Conservation (phyloP, 2,888 invertebrate genomes). For the Microctonus brassicae region DNA sequence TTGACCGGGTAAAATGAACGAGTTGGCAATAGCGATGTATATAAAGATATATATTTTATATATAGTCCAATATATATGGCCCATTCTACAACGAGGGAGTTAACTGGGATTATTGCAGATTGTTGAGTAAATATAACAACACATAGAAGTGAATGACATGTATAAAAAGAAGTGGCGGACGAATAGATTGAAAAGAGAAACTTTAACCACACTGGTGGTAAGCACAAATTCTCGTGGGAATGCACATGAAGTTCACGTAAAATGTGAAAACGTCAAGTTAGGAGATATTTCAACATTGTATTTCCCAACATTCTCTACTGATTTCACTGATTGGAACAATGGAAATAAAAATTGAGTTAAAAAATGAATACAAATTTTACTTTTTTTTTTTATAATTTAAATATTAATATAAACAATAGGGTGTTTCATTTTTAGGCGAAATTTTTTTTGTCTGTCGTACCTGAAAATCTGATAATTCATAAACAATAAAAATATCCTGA, state of each 20-base stretch:
- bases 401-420: too few species aligned
- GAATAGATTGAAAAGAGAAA: constrained; percentile 8
- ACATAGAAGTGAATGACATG: constrained; percentile 11
- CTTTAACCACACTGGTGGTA: constrained; percentile 4
- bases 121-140: constrained; percentile 29
- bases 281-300: neutral
- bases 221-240: constrained; percentile 16
- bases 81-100: neutral
- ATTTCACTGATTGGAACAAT: too few species aligned
- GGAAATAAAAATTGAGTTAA: too few species aligned
- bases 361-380: too few species aligned
- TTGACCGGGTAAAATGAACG: constrained; percentile 7
- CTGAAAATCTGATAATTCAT: too few species aligned
- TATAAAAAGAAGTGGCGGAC: neutral
- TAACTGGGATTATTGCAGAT: constrained; percentile 28
- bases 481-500: too few species aligned
- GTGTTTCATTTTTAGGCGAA: too few species aligned
- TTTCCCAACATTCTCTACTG: neutral
- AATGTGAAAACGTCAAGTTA: neutral
- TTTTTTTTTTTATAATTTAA: too few species aligned
- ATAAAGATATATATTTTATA: neutral
- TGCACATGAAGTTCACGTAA: neutral
- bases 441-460: too few species aligned
- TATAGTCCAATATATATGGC: neutral
- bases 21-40: neutral